Evolutionary conservation across 1,140 invertebrate species (phyloP), one percentile per base, ranked within the genome.

Genomic region (Hirudo medicinalis): DNA sequence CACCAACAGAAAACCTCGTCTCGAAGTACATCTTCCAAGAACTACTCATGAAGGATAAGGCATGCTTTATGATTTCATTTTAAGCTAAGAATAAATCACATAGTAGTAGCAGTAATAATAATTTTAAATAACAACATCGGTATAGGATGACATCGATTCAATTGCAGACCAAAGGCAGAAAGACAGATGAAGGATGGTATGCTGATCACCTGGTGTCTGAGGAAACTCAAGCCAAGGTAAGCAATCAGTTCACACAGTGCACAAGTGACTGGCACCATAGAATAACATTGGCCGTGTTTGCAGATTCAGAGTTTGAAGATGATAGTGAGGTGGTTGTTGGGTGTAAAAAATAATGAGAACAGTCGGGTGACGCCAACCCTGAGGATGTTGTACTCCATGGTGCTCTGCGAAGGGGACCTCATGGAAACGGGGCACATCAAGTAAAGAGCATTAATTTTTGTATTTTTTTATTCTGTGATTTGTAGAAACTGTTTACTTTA

Each of bases 11-110:
- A 82, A 91, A 91, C 80, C 91, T 95, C 78, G 90, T 97, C 60
- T 93, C 92, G 5, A 88, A 93, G 82, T 90, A 92, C 83, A 91
- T 97, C 79, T 92, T 97, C 0, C 95, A 95, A 83, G 92, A 96
- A 78, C 85, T 97, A 0, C 83, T 97, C 27, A 92, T 96, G 74
- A 91, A 93, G 78, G 90, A 91, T 78, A 77, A 78, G 76, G 81
- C 81, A 76, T 74, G 74, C 8, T 29, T 63, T 63, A 13, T 63
- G 22, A 8, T 63, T 22, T 22, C 9, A 25, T 19, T 22, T 25
- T 63, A 25, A 63, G 19, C 29, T 22, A 25, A 57, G 54, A 57
- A 57, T 57, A 25, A 57, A 9, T 57, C 32, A 36, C 32, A 36
- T 36, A 3, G 32, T 36, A 6, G 32, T 6, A 36, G 2, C 32